Base-by-base conservation (phyloP, 2,113 vertebrate species). In the Podilymbus podiceps region DNA sequence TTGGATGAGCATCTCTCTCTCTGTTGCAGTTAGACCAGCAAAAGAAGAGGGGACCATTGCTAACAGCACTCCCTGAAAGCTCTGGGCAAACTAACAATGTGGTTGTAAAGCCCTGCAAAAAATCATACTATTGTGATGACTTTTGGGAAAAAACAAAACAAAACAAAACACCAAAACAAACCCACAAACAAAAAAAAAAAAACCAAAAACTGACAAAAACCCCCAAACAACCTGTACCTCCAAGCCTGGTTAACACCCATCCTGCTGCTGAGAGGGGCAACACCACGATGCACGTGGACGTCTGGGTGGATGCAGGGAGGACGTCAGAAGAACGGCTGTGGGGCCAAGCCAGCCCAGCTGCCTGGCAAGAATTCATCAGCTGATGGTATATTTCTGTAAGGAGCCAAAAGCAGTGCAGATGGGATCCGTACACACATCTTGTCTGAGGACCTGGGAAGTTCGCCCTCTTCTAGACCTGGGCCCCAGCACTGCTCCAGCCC, bases 91-190 rank as follows among this genome's bases (percentile, higher is more conserved):
- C 47, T 21, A 85, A 80, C 40, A 50, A 68, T 6, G 13, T 42
- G 69, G 63, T 79, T 93, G 52, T 19, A 67, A 94, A 92, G 46
- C 47, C 30, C 67, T 74, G 49, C 24, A 93, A 95, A 94, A 96
- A 92, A 88, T 80, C 75, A 49, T 78, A 83, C 56, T 62, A 59
- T 33, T 78, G 18, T 25, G 16, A 47, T 74, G 50, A 86, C 49
- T 90, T 82, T 24, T 89, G 77, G 5, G n/a, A 75, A 46, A 21
- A 4, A 66, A 24, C n/a, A 81, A 24, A 27, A 33, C 33, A 44
- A 53, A 66, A 59, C 60, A 24, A 78, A 59, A 66, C 22, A 81
- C 38, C 38, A 38, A 38, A 38, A 38, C 38, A 38, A 38, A 38
- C 38, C 9, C 38, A 38, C 38, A 38, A 38, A 38, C 38, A 15